Base-by-base conservation (phyloP, 2,888 invertebrate species). In the Callimorpha dominula region DNA sequence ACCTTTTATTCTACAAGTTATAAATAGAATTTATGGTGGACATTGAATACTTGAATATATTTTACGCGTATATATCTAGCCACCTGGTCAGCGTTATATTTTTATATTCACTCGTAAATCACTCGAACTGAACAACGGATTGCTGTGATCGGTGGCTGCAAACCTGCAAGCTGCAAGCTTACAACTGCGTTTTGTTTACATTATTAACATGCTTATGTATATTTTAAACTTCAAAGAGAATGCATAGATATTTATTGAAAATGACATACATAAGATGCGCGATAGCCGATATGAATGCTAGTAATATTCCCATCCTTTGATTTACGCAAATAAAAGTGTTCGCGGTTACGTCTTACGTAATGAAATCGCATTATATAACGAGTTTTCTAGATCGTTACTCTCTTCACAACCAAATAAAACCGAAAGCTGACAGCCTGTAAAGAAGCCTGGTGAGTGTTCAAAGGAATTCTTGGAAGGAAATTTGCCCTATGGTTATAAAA, bases 91-190 rank as follows among this genome's bases (percentile, higher is more conserved):
- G 73, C 78, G 78, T 85, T 80, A 83, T 85, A 85, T 86, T 88
- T 89, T 86, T 86, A 83, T 83, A 85, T 83, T 80, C 71, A 81
- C 71, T 88, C 89, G 87, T 90, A 89, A 89, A 90, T 90, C 85
- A 85, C 80, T 79, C 81, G 78, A 76, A 81, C 80, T 80, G 78
- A 82, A 82, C 81, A 78, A 80, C 81, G 74, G 77, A 74, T 76
- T 78, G 74, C 78, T 75, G 79, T 78, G 80, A 82, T 79, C 78
- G 69, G 75, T 68, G 63, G 64, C 73, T 65, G 66, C 78, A 68
- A 69, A 72, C 9, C 43, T 50, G 54, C 66, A 65, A 64, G 52
- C 43, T 50, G 54, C 66, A 65, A 64, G 52, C 75, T 64, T 71
- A 69, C 69, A 63, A 75, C 76, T 76, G 78, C 43, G 70, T 62